Percentiles rank a stretch among this genome's conserved stretches.
Evolutionary conservation across 1,140 invertebrate species (phyloP).

Genomic region (Drosophila quadrilineata): DNA sequence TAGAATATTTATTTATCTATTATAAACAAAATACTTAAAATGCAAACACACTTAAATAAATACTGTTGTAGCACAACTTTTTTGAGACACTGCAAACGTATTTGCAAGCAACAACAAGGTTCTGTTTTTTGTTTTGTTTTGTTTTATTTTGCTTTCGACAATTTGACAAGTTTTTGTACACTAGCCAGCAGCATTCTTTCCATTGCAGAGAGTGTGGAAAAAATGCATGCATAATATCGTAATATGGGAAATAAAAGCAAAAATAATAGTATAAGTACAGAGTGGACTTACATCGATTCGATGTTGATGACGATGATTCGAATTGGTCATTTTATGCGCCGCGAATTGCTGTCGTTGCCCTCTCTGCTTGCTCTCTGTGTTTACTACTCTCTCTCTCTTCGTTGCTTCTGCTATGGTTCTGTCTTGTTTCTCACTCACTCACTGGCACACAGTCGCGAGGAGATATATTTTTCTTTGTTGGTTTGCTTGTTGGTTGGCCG

Average conservation of each 20-base stretch:
- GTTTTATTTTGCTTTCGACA: constrained; percentile 6
- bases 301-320: constrained; percentile 64
- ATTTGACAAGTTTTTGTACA: not conserved
- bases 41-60: no score
- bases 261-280: not conserved
- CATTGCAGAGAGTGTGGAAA: not conserved
- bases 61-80: no score
- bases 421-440: no score
- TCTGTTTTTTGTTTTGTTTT: constrained; percentile 7
- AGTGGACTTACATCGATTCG: constrained; percentile 62
- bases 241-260: no score
- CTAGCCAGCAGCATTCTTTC: not conserved
- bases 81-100: no score
- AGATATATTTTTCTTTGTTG: constrained; percentile 48
- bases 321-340: constrained; percentile 73
- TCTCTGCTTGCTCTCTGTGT: constrained; percentile 30
- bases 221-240: constrained; percentile 15
- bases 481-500: constrained; percentile 42
- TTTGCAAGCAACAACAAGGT: constrained; percentile 12
- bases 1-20: no score
- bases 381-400: constrained; percentile 2
- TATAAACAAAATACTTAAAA: no score
- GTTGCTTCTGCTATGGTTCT: no score
- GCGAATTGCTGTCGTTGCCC: constrained; percentile 51
- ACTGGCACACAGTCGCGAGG: no score